Evolutionary conservation across 1,140 invertebrate genomes (phyloP).

Genomic region (Drosophila equinoxialis): DNA sequence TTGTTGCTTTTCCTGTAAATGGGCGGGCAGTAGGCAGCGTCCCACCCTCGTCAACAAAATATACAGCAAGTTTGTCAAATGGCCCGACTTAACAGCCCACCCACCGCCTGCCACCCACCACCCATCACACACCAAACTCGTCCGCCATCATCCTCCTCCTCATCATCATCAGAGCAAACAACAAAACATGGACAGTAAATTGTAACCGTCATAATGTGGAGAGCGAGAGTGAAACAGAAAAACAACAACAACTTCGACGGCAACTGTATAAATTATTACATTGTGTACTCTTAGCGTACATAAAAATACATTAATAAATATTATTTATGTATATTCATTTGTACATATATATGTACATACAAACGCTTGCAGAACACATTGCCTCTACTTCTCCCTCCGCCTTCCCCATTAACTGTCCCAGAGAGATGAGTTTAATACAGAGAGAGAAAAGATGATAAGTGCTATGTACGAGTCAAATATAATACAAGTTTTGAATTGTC

Average conservation of each 20-base stretch:
- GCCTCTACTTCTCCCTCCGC: constrained; percentile 3
- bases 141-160: constrained; percentile 61
- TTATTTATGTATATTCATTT: constrained; percentile 66
- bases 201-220: constrained; percentile 76
- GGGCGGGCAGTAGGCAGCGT: constrained; percentile 23
- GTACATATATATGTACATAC: constrained; percentile 34
- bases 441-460: constrained; percentile 19
- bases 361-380: constrained; percentile 43
- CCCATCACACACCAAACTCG: constrained; percentile 27
- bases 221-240: constrained; percentile 31
- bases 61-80: constrained; percentile 75
- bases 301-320: constrained; percentile 82
- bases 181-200: constrained; percentile 80
- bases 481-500: background rate
- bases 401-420: constrained; percentile 42
- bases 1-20: constrained; percentile 14
- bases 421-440: constrained; percentile 61
- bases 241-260: constrained; percentile 59
- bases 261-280: constrained; percentile 82
- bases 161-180: constrained; percentile 73
- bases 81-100: constrained; percentile 38
- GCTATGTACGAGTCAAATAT: background rate
- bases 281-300: constrained; percentile 80
- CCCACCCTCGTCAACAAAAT: constrained; percentile 74
- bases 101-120: background rate